These are phyloP conservation scores for Drosophila recens DNA, from an alignment of 2,888 invertebrate species.

Conservation along the genomic window DNA sequence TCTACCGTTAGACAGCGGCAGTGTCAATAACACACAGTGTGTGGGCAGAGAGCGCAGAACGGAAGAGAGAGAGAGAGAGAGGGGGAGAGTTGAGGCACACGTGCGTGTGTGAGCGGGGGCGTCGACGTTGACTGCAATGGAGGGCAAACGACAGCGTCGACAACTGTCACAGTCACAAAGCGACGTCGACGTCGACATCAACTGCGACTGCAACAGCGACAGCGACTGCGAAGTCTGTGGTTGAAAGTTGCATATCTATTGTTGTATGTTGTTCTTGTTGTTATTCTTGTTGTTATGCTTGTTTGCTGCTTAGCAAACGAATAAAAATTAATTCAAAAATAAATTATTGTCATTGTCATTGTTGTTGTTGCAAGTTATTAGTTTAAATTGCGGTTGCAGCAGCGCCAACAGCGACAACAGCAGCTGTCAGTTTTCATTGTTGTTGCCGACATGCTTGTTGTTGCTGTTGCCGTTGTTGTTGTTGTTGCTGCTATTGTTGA, in stretches of 20 bases:
- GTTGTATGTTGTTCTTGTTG: slow-evolving; percentile 45
- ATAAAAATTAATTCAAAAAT: slow-evolving; percentile 80
- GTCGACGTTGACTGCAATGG: slow-evolving; percentile 65
- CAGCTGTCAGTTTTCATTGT: slow-evolving; percentile 62
- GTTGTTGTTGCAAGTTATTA: slow-evolving; percentile 71
- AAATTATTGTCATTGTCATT: slow-evolving; percentile 78
- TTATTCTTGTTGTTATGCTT: slow-evolving; percentile 24
- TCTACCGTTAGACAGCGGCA: slow-evolving; percentile 73
- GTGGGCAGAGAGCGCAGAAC: slow-evolving; percentile 30
- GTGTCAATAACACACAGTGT: slow-evolving; percentile 73
- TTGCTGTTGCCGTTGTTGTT: slow-evolving; percentile 36
- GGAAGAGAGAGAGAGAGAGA: background rate
- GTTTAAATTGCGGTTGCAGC: slow-evolving; percentile 80
- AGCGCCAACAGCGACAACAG: slow-evolving; percentile 24
- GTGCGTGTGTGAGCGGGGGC: slow-evolving; percentile 49
- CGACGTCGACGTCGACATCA: background rate
- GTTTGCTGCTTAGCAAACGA: slow-evolving; percentile 64
- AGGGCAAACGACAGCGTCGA: slow-evolving; percentile 63
- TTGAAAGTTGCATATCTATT: slow-evolving; percentile 50
- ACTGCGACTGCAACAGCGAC: background rate
- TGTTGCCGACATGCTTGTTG: slow-evolving; percentile 62
- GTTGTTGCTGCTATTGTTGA: slow-evolving; percentile 37
- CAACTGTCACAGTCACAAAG: slow-evolving; percentile 67
- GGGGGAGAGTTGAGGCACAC: slow-evolving; percentile 14
- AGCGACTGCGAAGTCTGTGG: slow-evolving; percentile 31